Base-by-base conservation (phyloP, 2,797 vertebrate genomes). In the Falco biarmicus region DNA sequence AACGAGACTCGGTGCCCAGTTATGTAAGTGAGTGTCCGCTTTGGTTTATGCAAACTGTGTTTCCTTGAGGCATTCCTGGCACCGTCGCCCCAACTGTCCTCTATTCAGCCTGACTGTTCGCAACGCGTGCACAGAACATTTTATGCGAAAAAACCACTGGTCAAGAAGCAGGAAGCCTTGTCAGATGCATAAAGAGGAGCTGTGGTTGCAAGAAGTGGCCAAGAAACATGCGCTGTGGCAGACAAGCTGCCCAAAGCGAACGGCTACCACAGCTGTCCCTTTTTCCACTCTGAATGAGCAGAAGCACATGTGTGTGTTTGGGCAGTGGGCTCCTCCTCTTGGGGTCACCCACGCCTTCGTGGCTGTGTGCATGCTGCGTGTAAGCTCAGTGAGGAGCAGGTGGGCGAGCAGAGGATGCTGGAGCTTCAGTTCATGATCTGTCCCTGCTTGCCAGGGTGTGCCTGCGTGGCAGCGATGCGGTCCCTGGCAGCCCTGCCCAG, bases 61-160 rank as follows among this genome's bases (percentile, higher is more conserved):
- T 51, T 80, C 59, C 86, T 76, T 29, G 29, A 47, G 77, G 81
- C 74, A 28, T 68, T 84, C 9, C 71, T 93, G 91, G 75, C 87
- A 88, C 51, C 8, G 1, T 53, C 70, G 26, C 43, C 56, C 7
- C 0, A 16, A 12, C 65, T 59, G 56, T 43, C 69, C 34, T 22
- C 15, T 20, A 22, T n/a, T 45, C 63, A 71, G 37, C 73, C 69
- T 65, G 34, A 9, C 41, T 32, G 9, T 18, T 50, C 68, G 87
- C 79, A 50, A 34, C 0, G 0, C 37, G 0, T 37, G 24, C 34
- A 11, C 13, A 34, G 39, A 74, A 63, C 3, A 1, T 57, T n/a
- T 60, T 5, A 31, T 61, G 31, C 0, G 0, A 34, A 69, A 57
- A 85, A 71, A 10, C 10, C 10, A 28, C 63, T 0, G 0, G 21